A percentile compares a stretch with the other conserved stretches of the same genome.
phyloP scores from a whole-genome alignment of 2,888 invertebrate species.

The Drosophila testacea region DNA sequence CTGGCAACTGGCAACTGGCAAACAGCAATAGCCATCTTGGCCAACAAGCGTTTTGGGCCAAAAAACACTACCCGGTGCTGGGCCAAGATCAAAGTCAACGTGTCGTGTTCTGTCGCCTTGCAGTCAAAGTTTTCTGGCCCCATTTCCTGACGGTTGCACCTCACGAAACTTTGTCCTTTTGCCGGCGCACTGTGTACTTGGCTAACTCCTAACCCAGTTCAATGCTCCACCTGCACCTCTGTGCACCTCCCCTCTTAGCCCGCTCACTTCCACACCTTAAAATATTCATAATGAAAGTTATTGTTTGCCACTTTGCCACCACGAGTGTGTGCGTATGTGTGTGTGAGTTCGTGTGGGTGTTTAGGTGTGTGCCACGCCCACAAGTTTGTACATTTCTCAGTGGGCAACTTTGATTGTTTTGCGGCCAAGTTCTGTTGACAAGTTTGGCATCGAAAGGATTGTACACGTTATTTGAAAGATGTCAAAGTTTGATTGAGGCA shows the following conservation, averaged over 20 bases:
- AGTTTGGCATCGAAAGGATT: constrained; percentile 52
- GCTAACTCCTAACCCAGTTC: constrained; percentile 10
- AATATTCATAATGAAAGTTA: constrained; percentile 79
- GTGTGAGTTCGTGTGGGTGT: constrained; percentile 15
- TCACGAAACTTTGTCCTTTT: constrained; percentile 74
- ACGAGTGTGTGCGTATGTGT: constrained; percentile 2
- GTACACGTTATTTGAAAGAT: constrained; percentile 34
- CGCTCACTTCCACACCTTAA: constrained; percentile 27
- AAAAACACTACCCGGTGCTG: constrained; percentile 8
- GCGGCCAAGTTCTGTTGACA: constrained; percentile 56
- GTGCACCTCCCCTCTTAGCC: not conserved
- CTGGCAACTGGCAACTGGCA: not conserved
- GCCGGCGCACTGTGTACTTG: constrained; percentile 25
- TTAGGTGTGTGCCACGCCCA: constrained; percentile 39
- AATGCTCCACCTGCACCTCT: constrained; percentile 1
- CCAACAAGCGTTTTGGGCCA: constrained; percentile 9
- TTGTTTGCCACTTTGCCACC: constrained; percentile 63
- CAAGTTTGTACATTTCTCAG: constrained; percentile 43
- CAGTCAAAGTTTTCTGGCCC: constrained; percentile 64
- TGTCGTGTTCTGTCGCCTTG: constrained; percentile 61
- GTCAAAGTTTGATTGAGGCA: constrained; percentile 41
- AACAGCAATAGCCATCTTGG: constrained; percentile 15
- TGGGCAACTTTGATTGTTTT: constrained; percentile 71
- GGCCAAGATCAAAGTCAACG: constrained; percentile 76
- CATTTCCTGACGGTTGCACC: constrained; percentile 58